phyloP scores from a whole-genome alignment of 2,113 vertebrate species.

The Henicopernis longicauda region DNA sequence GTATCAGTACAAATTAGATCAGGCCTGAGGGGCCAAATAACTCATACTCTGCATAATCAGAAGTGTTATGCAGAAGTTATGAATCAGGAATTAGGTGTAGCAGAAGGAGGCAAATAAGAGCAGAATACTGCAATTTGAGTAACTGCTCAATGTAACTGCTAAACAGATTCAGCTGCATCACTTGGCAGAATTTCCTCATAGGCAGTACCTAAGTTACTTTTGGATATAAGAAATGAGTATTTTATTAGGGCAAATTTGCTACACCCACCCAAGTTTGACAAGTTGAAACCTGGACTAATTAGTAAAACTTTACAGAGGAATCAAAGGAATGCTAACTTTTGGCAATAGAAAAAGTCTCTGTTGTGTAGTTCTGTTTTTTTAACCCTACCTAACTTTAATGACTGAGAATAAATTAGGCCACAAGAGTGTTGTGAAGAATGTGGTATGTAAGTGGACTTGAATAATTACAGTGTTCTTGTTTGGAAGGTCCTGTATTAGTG shows the following conservation, averaged over 20 bases:
- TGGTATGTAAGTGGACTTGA: neutral
- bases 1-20: neutral
- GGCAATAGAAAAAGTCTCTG: neutral
- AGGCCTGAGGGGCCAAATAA: neutral
- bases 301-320: neutral
- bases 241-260: neutral
- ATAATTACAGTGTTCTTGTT: neutral
- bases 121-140: neutral
- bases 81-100: neutral
- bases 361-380: neutral
- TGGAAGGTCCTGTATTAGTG: neutral
- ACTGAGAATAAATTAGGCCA: neutral
- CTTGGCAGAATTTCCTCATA: neutral
- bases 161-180: neutral
- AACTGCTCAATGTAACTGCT: neutral
- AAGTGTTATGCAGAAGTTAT: neutral
- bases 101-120: neutral
- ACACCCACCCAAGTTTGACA: neutral
- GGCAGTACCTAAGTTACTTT: neutral
- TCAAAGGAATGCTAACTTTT: neutral
- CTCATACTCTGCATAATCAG: neutral
- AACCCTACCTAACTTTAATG: neutral
- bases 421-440: neutral
- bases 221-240: neutral
- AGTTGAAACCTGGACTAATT: neutral